These are phyloP conservation scores for roundworm (Caenorhabditis elegans) DNA, from an alignment of 1,140 invertebrate genomes.

Conservation along the genomic window WBcel235 BX284602.5:8743501-8744000, in stretches of 20 bases:
- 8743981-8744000: not conserved
- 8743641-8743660: not conserved
- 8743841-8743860: not conserved
- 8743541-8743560: constrained; percentile 1
- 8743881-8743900: not conserved
- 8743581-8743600: not conserved
- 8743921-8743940: not conserved
- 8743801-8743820: constrained; percentile 1
- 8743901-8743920: constrained; percentile 13
- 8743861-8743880: not conserved
- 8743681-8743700: not conserved
- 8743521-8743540: constrained; percentile 10
- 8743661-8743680: not conserved
- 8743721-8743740: not conserved
- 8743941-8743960: not conserved
- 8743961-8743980: not conserved
- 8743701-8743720: constrained; percentile 6
- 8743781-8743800: constrained; percentile 21
- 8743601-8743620: not conserved
- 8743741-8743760: not conserved
- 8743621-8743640: not conserved
- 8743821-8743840: not conserved
- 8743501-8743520: not conserved
- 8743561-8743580: constrained; percentile 17
- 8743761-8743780: constrained; percentile 11